These are phyloP conservation scores for Athene noctua DNA, from an alignment of 2,113 vertebrate species.

Conservation along the genomic window DNA sequence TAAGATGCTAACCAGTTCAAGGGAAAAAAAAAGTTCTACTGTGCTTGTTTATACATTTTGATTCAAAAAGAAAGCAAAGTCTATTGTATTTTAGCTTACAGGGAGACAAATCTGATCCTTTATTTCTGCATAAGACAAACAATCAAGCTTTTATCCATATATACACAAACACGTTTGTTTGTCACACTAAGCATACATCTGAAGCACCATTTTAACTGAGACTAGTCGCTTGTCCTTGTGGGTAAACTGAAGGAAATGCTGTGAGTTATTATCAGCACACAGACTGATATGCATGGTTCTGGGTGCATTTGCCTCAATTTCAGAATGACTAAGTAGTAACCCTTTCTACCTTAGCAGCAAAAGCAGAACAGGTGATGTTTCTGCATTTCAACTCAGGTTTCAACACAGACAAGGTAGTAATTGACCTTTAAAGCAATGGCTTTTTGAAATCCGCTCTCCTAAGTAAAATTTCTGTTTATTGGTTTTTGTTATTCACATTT, in stretches of 20 bases:
- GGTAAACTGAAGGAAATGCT: neutral
- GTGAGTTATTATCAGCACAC: neutral
- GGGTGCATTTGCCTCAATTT: neutral
- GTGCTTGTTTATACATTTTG: neutral
- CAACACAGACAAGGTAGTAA: neutral
- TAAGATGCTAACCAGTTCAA: neutral
- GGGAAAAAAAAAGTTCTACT: neutral
- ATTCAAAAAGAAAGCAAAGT: neutral
- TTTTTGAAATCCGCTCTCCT: neutral
- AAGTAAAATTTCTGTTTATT: neutral
- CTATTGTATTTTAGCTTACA: neutral
- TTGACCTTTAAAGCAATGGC: neutral
- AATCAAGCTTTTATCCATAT: neutral
- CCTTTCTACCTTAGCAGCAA: neutral
- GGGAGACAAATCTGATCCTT: neutral
- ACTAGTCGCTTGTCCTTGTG: neutral
- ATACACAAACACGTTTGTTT: neutral
- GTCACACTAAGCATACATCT: neutral
- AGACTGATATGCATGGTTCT: neutral
- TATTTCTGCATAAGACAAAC: neutral
- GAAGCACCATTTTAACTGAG: neutral
- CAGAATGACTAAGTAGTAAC: neutral
- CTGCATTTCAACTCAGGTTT: neutral
- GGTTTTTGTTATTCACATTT: rapidly evolving
- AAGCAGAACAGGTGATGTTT: neutral